Percentiles rank a stretch among this genome's conserved stretches.
phyloP scores from a whole-genome alignment of 2,888 invertebrate species.

The Eilema griseolum region DNA sequence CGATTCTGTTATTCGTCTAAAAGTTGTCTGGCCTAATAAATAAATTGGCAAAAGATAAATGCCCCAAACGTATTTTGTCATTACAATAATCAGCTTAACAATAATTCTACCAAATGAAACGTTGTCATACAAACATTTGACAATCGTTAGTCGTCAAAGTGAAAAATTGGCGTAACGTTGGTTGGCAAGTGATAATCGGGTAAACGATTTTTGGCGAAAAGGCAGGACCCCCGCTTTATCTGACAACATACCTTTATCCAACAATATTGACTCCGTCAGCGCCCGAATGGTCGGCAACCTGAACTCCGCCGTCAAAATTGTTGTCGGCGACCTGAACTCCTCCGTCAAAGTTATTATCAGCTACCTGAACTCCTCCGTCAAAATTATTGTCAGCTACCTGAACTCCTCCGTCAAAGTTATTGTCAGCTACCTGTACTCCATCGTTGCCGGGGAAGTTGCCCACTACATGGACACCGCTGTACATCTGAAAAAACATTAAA shows the following conservation, averaged over 20 bases:
- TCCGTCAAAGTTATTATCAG: constrained; percentile 29
- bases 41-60: too few relatives aligned
- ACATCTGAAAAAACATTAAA: constrained; percentile 3
- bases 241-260: constrained; percentile 19
- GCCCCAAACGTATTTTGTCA: too few relatives aligned
- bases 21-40: too few relatives aligned
- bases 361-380: constrained; percentile 44
- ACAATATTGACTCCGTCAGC: constrained; percentile 43
- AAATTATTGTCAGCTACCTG: constrained; percentile 35
- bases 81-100: too few relatives aligned
- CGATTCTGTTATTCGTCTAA: too few relatives aligned
- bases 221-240: too few relatives aligned
- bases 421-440: constrained; percentile 2
- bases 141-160: too few relatives aligned
- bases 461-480: constrained; percentile 5
- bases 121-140: too few relatives aligned
- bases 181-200: too few relatives aligned
- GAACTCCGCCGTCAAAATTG: constrained; percentile 31
- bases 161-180: too few relatives aligned
- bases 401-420: constrained; percentile 10
- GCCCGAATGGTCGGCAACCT: constrained; percentile 10
- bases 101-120: too few relatives aligned
- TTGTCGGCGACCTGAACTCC: constrained; percentile 40
- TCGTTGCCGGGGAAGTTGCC: neutral
- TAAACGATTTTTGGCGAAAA: too few relatives aligned